phyloP scores from a whole-genome alignment of 2,888 invertebrate species.

The Luffia ferchaultella region DNA sequence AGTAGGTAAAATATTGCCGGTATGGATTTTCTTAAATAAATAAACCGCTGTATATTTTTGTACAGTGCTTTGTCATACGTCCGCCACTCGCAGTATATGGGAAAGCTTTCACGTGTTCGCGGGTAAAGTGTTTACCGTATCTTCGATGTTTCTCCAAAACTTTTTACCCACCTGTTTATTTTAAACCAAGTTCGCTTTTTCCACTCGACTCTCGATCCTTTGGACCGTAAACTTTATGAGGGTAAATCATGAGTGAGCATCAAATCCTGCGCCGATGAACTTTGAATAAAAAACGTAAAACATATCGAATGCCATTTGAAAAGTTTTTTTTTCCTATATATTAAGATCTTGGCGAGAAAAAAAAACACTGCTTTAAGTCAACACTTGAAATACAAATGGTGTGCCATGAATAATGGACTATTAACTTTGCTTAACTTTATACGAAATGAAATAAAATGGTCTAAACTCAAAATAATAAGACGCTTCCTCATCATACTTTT shows the following conservation, averaged over 20 bases:
- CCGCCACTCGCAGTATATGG: neutral
- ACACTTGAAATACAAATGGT: no score
- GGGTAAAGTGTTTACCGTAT: neutral
- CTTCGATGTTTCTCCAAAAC: neutral
- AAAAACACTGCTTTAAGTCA: neutral
- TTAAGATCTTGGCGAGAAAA: neutral
- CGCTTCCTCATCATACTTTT: neutral
- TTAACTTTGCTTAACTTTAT: neutral
- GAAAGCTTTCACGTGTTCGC: neutral
- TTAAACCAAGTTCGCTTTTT: neutral
- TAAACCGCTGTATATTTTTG: neutral
- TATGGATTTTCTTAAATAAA: neutral
- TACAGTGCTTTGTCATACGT: neutral
- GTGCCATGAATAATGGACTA: neutral
- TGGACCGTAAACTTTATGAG: neutral
- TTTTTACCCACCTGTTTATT: neutral
- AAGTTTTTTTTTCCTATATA: neutral
- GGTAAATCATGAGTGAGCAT: neutral
- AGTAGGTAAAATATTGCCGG: neutral
- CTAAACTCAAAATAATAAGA: neutral
- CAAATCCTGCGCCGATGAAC: neutral
- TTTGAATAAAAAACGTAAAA: neutral
- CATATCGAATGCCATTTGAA: neutral
- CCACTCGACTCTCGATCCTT: neutral
- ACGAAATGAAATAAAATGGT: neutral